Base-by-base conservation (phyloP, 2,888 invertebrate genomes). In the Drosophila meridiana region DNA sequence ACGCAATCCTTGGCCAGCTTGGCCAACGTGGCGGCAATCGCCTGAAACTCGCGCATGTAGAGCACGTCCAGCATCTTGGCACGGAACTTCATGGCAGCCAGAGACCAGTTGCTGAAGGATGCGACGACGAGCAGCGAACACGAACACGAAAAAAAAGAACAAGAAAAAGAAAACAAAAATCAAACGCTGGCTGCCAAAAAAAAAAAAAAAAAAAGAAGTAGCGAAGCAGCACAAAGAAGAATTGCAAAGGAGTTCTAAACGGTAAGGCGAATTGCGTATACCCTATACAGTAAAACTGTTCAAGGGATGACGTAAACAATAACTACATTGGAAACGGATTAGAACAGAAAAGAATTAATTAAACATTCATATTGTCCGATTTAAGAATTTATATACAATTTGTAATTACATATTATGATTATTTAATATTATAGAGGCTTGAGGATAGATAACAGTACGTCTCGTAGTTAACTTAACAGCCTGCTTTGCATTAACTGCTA, bases 1-100 rank as follows among this genome's bases (percentile, higher is more conserved):
- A 97, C 95, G 91, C 97, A 97, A 26, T 95, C 95, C 92, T 97
- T 97, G 0, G 96, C 95, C 89, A 97, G 94, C 90, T 96, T 97
- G 1, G 97, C 95, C 85, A 98, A 94, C 48, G 96, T 95, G 32
- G 95, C 94, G n/a, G 96, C 81, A 69, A 92, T 92, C 69, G 90
- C 91, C 42, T 92, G 89, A 66, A 93, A 92, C 69, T 93, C 93
- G 62, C 91, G 92, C 92, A 93, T 93, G 62, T 89, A 90, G 57
- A 91, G 86, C 67, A 90, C 88, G 79, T 93, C 92, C 72, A 88
- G 78, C 86, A 93, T 92, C 42, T 92, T 80, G 20, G 93, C 93
- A 57, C 92, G 91, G 74, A 93, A 93, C 80, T 92, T 92, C 93
- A 93, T 93, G 61, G 77, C 53, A 14, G 30, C 38, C 50, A 45